Evolutionary conservation across 2,113 vertebrate species (phyloP).

Genomic region (Thryonomys swinderianus): DNA sequence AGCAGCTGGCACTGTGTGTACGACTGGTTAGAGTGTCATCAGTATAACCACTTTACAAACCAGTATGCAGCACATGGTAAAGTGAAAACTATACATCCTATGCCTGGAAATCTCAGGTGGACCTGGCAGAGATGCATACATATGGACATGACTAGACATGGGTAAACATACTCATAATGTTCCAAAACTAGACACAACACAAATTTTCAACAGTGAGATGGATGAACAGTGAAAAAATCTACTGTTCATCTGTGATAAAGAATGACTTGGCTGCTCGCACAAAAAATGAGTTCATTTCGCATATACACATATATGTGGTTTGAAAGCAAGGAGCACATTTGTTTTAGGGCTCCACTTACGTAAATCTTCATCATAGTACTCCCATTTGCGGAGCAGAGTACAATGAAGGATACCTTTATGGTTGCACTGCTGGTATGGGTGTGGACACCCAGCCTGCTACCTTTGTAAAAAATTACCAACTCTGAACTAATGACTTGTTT

Average conservation of each 20-base stretch:
- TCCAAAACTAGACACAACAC: neutral
- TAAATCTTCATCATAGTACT: fast-evolving
- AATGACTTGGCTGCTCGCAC: neutral
- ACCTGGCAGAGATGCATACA: neutral
- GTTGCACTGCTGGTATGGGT: neutral
- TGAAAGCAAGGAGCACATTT: neutral
- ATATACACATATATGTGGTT: neutral
- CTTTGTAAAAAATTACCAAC: neutral
- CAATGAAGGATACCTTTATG: neutral
- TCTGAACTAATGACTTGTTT: neutral
- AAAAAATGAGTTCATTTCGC: neutral
- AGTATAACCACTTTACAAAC: neutral
- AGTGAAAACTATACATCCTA: fast-evolving
- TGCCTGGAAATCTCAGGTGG: neutral
- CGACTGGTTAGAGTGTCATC: neutral
- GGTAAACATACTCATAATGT: neutral
- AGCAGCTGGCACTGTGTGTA: neutral
- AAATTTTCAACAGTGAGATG: neutral
- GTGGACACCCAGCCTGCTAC: neutral
- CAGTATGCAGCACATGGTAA: neutral
- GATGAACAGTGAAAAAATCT: neutral
- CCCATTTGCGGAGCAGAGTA: neutral
- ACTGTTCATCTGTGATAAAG: neutral
- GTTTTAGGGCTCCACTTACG: neutral
- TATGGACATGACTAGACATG: neutral